Evolutionary conservation across 2,113 vertebrate genomes (phyloP).

Genomic region (Beaufortia kweichowensis): DNA sequence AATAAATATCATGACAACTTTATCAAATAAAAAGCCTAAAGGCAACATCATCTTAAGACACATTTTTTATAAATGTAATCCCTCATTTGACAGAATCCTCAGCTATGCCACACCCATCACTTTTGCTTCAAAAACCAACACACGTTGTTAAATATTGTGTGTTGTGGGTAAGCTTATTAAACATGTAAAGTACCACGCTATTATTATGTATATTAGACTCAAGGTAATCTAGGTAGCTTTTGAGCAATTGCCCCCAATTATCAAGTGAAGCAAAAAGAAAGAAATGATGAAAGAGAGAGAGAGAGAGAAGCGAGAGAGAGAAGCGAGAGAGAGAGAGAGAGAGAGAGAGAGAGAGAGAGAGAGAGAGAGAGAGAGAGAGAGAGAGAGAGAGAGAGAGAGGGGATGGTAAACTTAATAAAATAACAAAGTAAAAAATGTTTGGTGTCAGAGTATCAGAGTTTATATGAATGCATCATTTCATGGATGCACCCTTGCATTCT

Average conservation of each 20-base stretch:
- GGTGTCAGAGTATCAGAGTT: conserved; percentile 5
- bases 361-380: too few species aligned
- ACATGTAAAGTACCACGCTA: conserved; percentile 24
- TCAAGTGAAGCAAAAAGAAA: neutral
- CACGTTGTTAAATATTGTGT: conserved; percentile 9
- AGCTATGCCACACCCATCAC: neutral
- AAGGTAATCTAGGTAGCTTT: conserved; percentile 37
- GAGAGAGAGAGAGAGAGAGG: too few species aligned
- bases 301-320: neutral
- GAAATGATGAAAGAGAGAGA: neutral
- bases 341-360: too few species aligned
- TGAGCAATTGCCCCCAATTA: conserved; percentile 28
- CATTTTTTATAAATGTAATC: neutral
- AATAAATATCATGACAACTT: neutral
- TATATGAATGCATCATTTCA: conserved; percentile 26
- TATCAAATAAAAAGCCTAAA: neutral
- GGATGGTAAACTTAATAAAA: neutral
- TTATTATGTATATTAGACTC: conserved; percentile 35
- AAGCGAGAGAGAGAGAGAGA: too few species aligned
- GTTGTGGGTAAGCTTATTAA: conserved; percentile 1
- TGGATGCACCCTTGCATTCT: neutral
- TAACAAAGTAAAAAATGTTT: neutral
- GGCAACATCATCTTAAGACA: neutral
- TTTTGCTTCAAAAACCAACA: too few species aligned
- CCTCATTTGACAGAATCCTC: neutral